These are phyloP conservation scores for Corynorhinus townsendii DNA, from an alignment of 2,113 vertebrate species.

Conservation along the genomic window DNA sequence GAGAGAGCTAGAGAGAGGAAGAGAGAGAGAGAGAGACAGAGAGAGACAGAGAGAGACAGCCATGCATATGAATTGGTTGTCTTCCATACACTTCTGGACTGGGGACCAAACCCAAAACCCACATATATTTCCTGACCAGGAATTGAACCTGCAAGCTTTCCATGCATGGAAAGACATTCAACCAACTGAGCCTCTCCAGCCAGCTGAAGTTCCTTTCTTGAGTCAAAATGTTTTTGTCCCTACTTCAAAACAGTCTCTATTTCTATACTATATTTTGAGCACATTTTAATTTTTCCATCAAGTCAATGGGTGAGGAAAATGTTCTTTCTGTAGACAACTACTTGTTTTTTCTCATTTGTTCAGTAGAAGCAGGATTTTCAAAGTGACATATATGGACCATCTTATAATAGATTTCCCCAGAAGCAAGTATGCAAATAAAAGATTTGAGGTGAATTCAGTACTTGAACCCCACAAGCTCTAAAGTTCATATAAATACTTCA, in stretches of 20 bases:
- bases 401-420: background rate
- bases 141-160: background rate
- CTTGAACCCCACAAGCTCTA: background rate
- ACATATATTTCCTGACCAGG: background rate
- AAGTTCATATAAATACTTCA: conserved; percentile 47
- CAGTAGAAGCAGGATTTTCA: conserved; percentile 33
- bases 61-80: background rate
- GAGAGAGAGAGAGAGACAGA: too few relatives aligned
- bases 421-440: conserved; percentile 39
- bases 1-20: background rate
- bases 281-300: background rate
- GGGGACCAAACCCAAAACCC: background rate
- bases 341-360: conserved; percentile 25
- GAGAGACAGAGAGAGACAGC: background rate
- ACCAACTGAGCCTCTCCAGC: background rate
- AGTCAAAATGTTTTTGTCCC: conserved; percentile 56
- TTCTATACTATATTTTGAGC: conserved; percentile 36
- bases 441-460: conserved; percentile 24
- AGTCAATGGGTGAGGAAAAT: background rate
- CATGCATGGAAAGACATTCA: background rate
- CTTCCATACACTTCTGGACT: background rate
- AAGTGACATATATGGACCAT: conserved; percentile 32
- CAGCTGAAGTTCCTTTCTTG: background rate
- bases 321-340: background rate
- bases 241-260: conserved; percentile 41